phyloP scores from a whole-genome alignment of 1,140 invertebrate species.

The Neomicropteryx cornuta region DNA sequence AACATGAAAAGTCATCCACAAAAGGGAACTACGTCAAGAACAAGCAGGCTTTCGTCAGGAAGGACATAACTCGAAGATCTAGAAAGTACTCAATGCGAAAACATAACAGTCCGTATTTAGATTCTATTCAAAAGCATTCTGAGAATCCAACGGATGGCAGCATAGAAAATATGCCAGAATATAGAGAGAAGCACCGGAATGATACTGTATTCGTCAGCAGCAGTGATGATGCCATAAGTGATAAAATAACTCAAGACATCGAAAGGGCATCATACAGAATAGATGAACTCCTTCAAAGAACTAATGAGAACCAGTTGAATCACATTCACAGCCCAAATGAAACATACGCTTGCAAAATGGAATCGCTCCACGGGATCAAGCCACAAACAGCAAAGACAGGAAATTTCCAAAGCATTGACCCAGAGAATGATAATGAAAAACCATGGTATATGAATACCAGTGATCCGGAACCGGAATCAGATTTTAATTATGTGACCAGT shows the following conservation, averaged over 20 bases:
- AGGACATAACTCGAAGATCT: conserved; percentile 38
- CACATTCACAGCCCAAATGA: conserved; percentile 28
- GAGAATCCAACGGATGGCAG: conserved; percentile 29
- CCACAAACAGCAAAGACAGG: conserved; percentile 30
- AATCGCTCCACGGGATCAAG: conserved; percentile 35
- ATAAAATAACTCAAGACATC: conserved; percentile 41
- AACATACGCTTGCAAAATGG: conserved; percentile 35
- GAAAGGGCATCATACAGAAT: conserved; percentile 43
- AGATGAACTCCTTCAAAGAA: conserved; percentile 41
- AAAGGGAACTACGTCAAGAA: conserved; percentile 51
- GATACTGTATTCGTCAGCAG: too few species aligned
- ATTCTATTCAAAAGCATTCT: conserved; percentile 32
- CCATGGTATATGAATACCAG: conserved; percentile 39
- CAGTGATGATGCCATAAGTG: conserved; percentile 38
- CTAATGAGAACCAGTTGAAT: conserved; percentile 40
- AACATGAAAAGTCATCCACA: conserved; percentile 24
- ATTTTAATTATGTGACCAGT: conserved; percentile 27
- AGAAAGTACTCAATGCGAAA: conserved; percentile 41
- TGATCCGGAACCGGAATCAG: conserved; percentile 34
- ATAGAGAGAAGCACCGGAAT: too few species aligned
- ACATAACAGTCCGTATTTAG: conserved; percentile 38
- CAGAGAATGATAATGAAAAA: conserved; percentile 31
- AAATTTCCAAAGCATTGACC: conserved; percentile 31
- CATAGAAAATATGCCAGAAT: too few species aligned
- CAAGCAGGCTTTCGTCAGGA: conserved; percentile 38